Evolutionary conservation across 1,140 invertebrate species (phyloP), one percentile per base, ranked within the genome.

Genomic region (Meloidogyne hapla): DNA sequence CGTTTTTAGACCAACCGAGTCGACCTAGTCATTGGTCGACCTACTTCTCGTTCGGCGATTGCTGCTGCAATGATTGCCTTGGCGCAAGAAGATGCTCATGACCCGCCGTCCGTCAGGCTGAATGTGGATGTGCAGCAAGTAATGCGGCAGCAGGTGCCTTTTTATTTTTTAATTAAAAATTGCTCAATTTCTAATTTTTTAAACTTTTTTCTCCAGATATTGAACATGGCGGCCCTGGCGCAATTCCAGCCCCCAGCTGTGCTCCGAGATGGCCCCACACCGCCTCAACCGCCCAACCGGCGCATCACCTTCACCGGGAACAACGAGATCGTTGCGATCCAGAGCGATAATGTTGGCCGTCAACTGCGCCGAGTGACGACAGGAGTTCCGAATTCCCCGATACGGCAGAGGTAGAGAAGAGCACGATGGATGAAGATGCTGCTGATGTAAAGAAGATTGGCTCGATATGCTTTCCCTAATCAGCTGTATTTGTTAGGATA

Each of bases 111-210:
- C 0, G 48, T 56, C 1, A 56, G 48, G n/a, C n/a, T 56, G 48
- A 56, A 56, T 56, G 48, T 56, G 18, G 48, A 56, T 56, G 48
- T 56, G 48, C 48, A 56, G n/a, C 48, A 56, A 56, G 48, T 56
- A 1, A 56, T 56, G 48, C 18, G 48, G 12, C 48, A 56, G 8
- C 48, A 56, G 48, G 48, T 56, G 48, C n/a, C 6, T 21, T n/a
- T 56, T 56, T 8, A 5, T n/a, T 56, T n/a, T 15, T 2, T 18
- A 18, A 18, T 48, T 8, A 56, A 21, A 0, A 33, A 0, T 33
- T 6, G 9, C 33, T 56, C 5, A 3, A n/a, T 56, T 21, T n/a
- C 12, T 56, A 56, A 56, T 5, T 8, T 56, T 56, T 56, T 56
- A n/a, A n/a, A n/a, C 3, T 6, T n/a, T 56, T 56, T 56, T 56